A percentile compares a stretch with the other conserved stretches of the same genome.
Evolutionary conservation across 2,888 invertebrate genomes (phyloP).

Genomic region (Petrolisthes manimaculis): DNA sequence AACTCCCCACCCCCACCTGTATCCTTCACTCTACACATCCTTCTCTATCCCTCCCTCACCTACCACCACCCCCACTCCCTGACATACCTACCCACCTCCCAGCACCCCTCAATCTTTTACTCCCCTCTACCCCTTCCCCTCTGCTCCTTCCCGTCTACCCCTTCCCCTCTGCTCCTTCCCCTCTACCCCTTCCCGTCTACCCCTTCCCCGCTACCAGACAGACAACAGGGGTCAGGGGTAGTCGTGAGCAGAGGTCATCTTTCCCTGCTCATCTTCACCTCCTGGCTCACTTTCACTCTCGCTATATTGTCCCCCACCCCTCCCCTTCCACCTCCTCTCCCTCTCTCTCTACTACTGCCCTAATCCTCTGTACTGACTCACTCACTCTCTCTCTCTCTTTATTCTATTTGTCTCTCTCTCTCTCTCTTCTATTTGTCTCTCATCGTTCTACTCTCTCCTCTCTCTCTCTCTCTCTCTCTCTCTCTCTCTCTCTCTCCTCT

Average conservation of each 20-base stretch:
- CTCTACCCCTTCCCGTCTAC: not conserved
- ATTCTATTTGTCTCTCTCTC: too few species aligned
- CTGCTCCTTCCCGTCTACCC: not conserved
- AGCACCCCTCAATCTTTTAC: not conserved
- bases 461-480: slow-evolving; percentile 10
- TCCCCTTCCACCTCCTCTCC: not conserved
- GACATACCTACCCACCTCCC: not conserved
- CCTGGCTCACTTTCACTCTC: not conserved
- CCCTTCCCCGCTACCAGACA: too few species aligned
- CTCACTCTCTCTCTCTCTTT: not conserved
- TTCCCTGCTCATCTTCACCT: not conserved
- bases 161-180: not conserved
- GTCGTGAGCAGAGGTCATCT: not conserved
- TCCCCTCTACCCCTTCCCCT: not conserved
- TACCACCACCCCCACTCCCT: not conserved
- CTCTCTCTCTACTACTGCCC: not conserved
- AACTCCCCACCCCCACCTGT: too few species aligned
- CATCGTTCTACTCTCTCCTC: not conserved
- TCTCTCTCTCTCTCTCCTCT: not conserved
- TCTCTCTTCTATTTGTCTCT: not conserved
- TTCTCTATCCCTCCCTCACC: not conserved
- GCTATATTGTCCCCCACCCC: not conserved
- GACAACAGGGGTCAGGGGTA: too few species aligned
- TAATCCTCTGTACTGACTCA: too few species aligned
- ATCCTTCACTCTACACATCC: too few species aligned